phyloP scores from a whole-genome alignment of 2,113 vertebrate genomes.

The Struthio camelus region DNA sequence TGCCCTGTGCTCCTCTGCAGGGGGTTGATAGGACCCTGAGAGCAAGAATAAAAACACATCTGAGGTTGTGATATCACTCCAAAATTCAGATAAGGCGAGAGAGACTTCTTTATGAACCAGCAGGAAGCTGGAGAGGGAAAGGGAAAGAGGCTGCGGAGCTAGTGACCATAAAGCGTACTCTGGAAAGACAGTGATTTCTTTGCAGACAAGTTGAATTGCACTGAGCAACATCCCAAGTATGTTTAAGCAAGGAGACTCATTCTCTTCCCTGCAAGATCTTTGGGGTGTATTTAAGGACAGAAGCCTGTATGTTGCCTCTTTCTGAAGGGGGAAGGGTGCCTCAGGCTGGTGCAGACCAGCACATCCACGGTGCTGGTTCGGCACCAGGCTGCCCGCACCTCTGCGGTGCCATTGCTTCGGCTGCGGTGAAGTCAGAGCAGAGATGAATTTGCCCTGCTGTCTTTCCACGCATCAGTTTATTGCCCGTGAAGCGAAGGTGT shows the following conservation, averaged over 20 bases:
- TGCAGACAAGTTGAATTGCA: not conserved
- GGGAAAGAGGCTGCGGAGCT: not conserved
- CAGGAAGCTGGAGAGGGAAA: not conserved
- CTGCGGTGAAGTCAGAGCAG: not conserved
- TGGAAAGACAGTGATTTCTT: fast-evolving
- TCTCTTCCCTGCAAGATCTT: not conserved
- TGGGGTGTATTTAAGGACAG: too few relatives aligned
- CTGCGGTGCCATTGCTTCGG: fast-evolving
- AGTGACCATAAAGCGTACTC: fast-evolving
- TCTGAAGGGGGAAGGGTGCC: not conserved
- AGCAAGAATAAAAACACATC: not conserved
- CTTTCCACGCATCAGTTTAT: too few relatives aligned
- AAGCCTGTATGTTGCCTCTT: not conserved
- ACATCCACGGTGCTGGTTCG: fast-evolving
- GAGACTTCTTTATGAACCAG: not conserved
- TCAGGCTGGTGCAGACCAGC: not conserved
- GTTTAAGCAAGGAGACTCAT: not conserved
- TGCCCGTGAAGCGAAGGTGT: too few relatives aligned
- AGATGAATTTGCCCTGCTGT: fast-evolving
- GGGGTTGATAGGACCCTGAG: not conserved
- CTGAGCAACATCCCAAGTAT: fast-evolving
- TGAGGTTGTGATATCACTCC: not conserved
- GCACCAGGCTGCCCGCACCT: fast-evolving
- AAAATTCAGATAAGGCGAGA: fast-evolving
- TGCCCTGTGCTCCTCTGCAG: not conserved